Percentiles rank a stretch among this genome's conserved stretches.
Evolutionary conservation across 2,113 vertebrate genomes (phyloP).

Genomic region (Cyanoramphus novaezelandiae): DNA sequence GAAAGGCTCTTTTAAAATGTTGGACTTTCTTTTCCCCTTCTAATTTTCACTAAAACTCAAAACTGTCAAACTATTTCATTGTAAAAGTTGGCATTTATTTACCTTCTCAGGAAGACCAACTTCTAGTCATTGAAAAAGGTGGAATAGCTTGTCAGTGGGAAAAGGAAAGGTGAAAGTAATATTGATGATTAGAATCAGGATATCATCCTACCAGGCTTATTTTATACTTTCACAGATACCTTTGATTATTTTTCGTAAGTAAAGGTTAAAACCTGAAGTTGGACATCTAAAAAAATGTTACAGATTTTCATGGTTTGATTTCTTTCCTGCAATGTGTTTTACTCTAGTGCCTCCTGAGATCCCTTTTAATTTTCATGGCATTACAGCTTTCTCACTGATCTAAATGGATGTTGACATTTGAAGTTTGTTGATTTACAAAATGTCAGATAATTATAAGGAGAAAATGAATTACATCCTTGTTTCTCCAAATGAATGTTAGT

Average conservation of each 20-base stretch:
- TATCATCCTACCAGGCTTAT: neutral
- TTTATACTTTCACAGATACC: neutral
- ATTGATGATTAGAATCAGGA: neutral
- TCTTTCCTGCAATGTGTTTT: neutral
- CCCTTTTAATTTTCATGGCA: constrained; percentile 42
- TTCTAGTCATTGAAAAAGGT: neutral
- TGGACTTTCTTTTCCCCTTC: neutral
- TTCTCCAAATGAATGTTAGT: neutral
- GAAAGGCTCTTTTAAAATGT: constrained; percentile 38
- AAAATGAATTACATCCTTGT: constrained; percentile 28
- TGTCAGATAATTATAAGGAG: constrained; percentile 47
- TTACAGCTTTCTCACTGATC: constrained; percentile 28
- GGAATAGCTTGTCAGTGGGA: neutral
- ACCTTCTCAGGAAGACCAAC: neutral
- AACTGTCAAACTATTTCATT: constrained; percentile 40
- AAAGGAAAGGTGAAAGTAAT: neutral
- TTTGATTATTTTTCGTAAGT: neutral
- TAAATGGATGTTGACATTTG: constrained; percentile 65
- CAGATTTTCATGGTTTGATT: neutral
- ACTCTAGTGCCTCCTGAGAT: constrained; percentile 35
- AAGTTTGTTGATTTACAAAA: constrained; percentile 60
- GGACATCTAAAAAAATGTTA: neutral
- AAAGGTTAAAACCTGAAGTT: neutral
- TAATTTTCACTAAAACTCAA: constrained; percentile 49
- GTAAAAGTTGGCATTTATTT: constrained; percentile 43